Conservation (phyloP, 2,113 vertebrate genomes). For the Natator depressus region DNA sequence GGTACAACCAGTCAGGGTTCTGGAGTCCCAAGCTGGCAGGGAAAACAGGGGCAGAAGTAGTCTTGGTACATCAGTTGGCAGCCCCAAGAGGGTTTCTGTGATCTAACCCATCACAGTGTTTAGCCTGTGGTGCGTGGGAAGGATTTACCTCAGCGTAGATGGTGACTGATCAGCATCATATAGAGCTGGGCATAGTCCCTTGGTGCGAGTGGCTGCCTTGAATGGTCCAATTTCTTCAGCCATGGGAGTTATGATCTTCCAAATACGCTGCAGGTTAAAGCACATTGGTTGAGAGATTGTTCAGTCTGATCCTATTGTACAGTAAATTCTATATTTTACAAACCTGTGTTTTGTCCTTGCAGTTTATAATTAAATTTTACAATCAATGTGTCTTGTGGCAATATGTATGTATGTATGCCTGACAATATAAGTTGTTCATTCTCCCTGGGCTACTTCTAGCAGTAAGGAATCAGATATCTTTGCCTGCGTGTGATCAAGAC, state of each 20-base stretch:
- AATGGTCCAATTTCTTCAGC: rapidly evolving
- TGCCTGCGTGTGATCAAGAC: background rate
- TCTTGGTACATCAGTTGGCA: too few relatives aligned
- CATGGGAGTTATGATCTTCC: background rate
- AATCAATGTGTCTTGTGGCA: background rate
- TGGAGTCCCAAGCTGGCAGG: too few relatives aligned
- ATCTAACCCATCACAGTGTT: too few relatives aligned
- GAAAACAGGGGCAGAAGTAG: too few relatives aligned
- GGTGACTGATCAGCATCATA: background rate
- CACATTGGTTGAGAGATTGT: rapidly evolving
- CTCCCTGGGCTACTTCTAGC: background rate
- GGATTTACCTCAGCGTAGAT: background rate
- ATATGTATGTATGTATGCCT: background rate
- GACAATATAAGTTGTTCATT: rapidly evolving
- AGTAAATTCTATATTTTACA: rapidly evolving
- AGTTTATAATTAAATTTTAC: background rate
- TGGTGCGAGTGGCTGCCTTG: rapidly evolving
- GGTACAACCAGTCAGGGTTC: too few relatives aligned
- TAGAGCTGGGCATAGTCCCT: rapidly evolving
- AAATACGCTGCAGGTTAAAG: background rate
- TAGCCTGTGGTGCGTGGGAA: background rate
- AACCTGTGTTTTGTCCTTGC: background rate
- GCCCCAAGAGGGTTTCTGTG: too few relatives aligned
- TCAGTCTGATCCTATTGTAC: background rate
- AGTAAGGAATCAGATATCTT: background rate